Evolutionary conservation across 2,888 invertebrate species (phyloP), one percentile per base, ranked within the genome.

Genomic region (Drosophila merina): DNA sequence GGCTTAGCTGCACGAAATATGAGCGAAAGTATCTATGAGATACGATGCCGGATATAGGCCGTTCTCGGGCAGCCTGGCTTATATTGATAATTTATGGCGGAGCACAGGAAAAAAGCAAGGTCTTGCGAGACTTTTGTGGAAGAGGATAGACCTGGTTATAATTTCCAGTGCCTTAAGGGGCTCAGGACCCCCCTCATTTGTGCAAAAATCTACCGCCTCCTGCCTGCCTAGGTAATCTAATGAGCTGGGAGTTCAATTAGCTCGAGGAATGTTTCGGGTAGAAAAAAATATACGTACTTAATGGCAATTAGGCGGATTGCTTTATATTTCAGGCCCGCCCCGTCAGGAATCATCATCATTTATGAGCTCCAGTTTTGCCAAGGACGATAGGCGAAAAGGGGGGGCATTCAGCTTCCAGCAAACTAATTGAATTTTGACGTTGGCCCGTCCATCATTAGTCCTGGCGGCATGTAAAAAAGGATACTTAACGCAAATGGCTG

Each of bases 251-350:
- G 80, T 87, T 88, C 89, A 91, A 91, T 90, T 90, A 90, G 89
- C 66, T 12, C 26, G 25, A 20, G 9, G n/a, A 36, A 51, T 36
- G 48, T 49, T 52, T 42, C 10, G 56, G 64, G 40, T 31, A 78
- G 75, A 76, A 74, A 79, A 89, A 87, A 86, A 86, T 88, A 47
- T 62, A 7, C n/a, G 31, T 48, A 83, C 89, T 90, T 88, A 90
- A 89, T 89, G 89, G 90, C 91, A 91, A 90, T 91, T 90, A 91
- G 88, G 77, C 81, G 90, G 90, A 90, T 90, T 91, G 90, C 87
- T 86, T 90, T 91, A 90, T 91, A 89, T 89, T 88, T 88, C 77
- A 82, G 83, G 72, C 66, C 67, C 20, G 6, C 12, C 55, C 62
- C 59, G 69, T 47, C 45, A 63, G 55, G 70, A 73, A 48, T 76